Evolutionary conservation across 2,797 vertebrate genomes (phyloP).

Genomic region (Trachops cirrhosus): DNA sequence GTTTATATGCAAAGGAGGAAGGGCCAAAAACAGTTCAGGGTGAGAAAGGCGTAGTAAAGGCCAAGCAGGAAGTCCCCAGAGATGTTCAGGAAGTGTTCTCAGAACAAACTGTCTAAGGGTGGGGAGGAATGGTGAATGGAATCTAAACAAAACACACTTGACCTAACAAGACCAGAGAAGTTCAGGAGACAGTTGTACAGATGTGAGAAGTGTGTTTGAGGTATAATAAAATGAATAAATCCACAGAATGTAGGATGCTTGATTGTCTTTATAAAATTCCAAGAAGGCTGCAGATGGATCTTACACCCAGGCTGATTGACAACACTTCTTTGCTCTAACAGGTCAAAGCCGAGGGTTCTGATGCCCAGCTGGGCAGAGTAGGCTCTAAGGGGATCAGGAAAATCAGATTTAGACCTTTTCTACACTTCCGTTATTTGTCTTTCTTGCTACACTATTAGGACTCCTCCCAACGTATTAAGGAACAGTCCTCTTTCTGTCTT

Average conservation of each 20-base stretch:
- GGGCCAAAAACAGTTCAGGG: neutral
- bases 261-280: neutral
- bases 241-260: neutral
- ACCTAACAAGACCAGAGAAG: neutral
- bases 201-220: neutral
- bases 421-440: neutral
- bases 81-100: neutral
- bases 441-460: neutral
- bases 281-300: neutral
- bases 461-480: neutral
- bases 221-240: neutral
- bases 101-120: neutral
- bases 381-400: neutral
- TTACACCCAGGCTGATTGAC: neutral
- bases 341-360: neutral
- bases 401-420: neutral
- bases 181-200: neutral
- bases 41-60: neutral
- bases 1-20: neutral
- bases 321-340: neutral
- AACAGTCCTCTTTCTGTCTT: neutral
- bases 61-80: neutral
- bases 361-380: neutral
- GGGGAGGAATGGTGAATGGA: neutral
- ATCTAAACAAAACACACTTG: neutral